These are phyloP conservation scores for Coreoperca whiteheadi DNA, from an alignment of 2,113 vertebrate species.

Conservation along the genomic window DNA sequence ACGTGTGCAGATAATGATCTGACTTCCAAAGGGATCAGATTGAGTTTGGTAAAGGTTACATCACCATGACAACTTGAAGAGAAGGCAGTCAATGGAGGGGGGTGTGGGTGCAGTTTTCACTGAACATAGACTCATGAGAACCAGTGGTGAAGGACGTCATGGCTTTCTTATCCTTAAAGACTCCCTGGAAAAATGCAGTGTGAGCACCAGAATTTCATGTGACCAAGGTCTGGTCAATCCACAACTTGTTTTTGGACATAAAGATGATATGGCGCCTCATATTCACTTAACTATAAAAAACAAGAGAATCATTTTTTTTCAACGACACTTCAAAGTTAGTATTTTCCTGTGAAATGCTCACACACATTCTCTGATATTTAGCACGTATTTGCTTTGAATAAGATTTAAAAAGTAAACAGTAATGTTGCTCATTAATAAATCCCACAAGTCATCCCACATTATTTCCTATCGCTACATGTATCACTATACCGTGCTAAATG, in stretches of 20 bases:
- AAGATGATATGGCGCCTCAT: background rate
- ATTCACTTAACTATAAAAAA: background rate
- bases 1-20: constrained; percentile 68
- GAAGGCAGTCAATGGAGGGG: background rate
- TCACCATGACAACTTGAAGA: constrained; percentile 75
- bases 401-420: background rate
- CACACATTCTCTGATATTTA: background rate
- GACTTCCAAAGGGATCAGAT: constrained; percentile 65
- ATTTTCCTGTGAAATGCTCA: background rate
- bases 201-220: background rate
- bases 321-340: background rate
- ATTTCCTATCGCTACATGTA: background rate
- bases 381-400: background rate
- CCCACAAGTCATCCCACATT: background rate
- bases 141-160: background rate
- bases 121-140: constrained; percentile 1
- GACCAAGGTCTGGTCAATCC: background rate
- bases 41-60: constrained; percentile 72
- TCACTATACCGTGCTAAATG: background rate
- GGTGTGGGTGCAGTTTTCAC: constrained; percentile 3
- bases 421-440: background rate
- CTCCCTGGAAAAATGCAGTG: background rate
- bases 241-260: background rate
- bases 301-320: background rate
- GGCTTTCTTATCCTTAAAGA: constrained; percentile 2